Base-by-base conservation (phyloP, 2,797 vertebrate species). In the Crypturellus tataupa region DNA sequence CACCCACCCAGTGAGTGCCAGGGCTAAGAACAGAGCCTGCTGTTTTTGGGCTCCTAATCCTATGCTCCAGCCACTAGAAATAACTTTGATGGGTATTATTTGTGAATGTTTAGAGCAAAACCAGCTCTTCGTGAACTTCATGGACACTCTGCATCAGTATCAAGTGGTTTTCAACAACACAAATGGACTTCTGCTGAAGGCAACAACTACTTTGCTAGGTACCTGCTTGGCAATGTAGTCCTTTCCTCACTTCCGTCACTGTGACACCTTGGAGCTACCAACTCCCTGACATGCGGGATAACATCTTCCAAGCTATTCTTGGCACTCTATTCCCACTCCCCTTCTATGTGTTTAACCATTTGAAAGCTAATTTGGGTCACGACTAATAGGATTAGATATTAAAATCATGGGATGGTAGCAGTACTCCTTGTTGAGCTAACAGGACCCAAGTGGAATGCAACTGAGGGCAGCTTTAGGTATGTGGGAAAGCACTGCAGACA, bases 341-440 rank as follows among this genome's bases (percentile, higher is more conserved):
- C 91, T 97, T 97, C 94, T 88, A 82, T 93, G 84, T 27, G 4
- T 96, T 97, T 96, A 97, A 97, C 94, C 94, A 96, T 96, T 96
- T 96, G 91, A 65, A 91, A 91, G 91, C 94, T 95, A 89, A 96
- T 96, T 88, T 88, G 93, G 95, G 94, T 96, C 95, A 93, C 91
- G 89, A 94, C 95, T 96, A 97, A 97, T 94, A 89, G 80, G 83
- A 94, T 96, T 85, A 90, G 94, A 77, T 35, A 85, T 89, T 80
- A 59, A 91, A 92, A 89, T 93, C 93, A 89, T 62, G 93, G 77
- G 94, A 87, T 87, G 82, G 14, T 72, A 63, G 94, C 83, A 93
- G 64, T 7, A 93, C 76, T 87, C 78, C 40, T 11, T 47, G 78
- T 19, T 81, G 60, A 86, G 80, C 77, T 76, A 87, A 31, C 24